Evolutionary conservation across 2,888 invertebrate genomes (phyloP), one percentile per base, ranked within the genome.

Genomic region (Stegana nigrithorax): DNA sequence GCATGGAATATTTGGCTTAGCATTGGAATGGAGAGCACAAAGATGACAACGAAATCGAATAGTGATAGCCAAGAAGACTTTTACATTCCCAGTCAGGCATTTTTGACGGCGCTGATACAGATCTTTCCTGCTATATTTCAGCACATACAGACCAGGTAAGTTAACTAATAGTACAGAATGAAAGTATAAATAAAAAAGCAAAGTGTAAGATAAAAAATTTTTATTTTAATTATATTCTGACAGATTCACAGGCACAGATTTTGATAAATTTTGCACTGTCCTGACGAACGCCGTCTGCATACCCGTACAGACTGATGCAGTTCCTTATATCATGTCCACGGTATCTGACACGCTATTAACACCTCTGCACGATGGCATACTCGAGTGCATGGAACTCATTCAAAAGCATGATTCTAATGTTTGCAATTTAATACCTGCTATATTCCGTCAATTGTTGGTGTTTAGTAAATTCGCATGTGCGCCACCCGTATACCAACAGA

Each of bases 101-200:
- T 97, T 87, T 89, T 98, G 60, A 96, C 97, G 0, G 95, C 97
- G 0, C 88, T 98, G 14, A 93, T 98, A 70, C 97, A 97, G 86
- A 96, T 97, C 81, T 98, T 98, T 85, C 97, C 97, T 4, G 92
- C 93, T 63, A 91, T 98, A 64, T 98, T 97, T 87, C 94, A 93
- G 71, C 95, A 96, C 79, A 93, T 97, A 75, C 90, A 91, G 80
- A 86, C 89, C 64, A 91, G 91, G 90, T 93, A 70, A 84, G 60
- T 42, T 10, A 7, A 12, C 21, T 23, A 47, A 26, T 32, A 29
- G 21, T 10, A 26, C 44, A 27, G 2, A 21, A 12, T 12, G 8
- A 6, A 39, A 12, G n/a, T 51, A 60, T 32, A 14, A n/a, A 21
- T 4, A 7, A 29, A 42, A 29, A 42, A 50, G 2, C 5, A 36